phyloP scores from a whole-genome alignment of 2,113 vertebrate species.

The Calypte anna region DNA sequence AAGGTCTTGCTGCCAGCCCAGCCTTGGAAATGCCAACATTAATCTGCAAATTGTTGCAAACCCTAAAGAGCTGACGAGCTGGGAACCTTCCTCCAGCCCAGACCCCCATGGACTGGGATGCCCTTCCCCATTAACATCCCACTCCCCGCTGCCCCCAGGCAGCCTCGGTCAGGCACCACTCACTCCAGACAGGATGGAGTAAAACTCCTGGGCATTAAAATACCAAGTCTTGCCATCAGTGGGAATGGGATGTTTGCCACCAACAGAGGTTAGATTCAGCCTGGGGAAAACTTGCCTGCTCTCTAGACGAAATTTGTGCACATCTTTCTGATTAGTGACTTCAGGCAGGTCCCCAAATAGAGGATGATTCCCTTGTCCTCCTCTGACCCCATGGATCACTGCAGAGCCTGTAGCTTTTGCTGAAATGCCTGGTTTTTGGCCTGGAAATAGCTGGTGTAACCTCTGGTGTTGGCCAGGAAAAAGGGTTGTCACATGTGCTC shows the following conservation, averaged over 20 bases:
- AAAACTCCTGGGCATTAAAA: conserved; percentile 7
- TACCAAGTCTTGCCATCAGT: background rate
- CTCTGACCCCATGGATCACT: background rate
- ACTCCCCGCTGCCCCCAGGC: background rate
- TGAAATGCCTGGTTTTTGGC: conserved; percentile 29
- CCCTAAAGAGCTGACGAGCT: conserved; percentile 43
- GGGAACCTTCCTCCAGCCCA: conserved; percentile 59
- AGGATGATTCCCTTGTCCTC: conserved; percentile 11
- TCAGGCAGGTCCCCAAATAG: conserved; percentile 10
- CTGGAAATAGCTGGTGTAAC: conserved; percentile 41
- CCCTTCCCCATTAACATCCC: conserved; percentile 33
- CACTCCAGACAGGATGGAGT: background rate
- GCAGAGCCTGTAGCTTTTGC: background rate
- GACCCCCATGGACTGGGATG: conserved; percentile 63
- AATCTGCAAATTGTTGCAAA: conserved; percentile 64
- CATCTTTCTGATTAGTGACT: conserved; percentile 8
- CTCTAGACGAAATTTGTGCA: background rate
- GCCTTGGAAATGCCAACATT: conserved; percentile 67
- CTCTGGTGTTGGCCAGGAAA: conserved; percentile 51
- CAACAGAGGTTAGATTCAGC: background rate
- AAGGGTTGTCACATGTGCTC: conserved; percentile 63
- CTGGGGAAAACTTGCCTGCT: background rate
- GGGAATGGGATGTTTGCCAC: conserved; percentile 35
- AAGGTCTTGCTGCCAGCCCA: conserved; percentile 65
- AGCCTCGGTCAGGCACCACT: background rate